Evolutionary conservation across 2,113 vertebrate species (phyloP).

Genomic region (Eleginops maclovinus): DNA sequence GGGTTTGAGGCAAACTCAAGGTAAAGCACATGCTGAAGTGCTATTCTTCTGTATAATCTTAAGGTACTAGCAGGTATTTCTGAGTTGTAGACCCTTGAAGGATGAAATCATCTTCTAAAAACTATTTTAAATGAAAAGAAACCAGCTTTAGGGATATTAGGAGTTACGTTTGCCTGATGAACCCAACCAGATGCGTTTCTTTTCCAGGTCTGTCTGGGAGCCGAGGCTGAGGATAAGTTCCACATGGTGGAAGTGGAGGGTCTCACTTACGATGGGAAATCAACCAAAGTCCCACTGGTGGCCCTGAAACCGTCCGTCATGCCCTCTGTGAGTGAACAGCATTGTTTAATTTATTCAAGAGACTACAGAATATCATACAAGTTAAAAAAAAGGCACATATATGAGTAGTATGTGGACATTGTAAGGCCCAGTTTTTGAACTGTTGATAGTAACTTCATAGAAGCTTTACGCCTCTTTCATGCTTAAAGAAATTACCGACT

Average conservation of each 20-base stretch:
- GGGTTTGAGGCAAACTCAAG: too few relatives aligned
- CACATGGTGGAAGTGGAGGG: constrained; percentile 86
- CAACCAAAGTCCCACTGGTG: constrained; percentile 81
- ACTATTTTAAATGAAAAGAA: too few relatives aligned
- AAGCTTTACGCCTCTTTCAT: not conserved
- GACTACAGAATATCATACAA: not conserved
- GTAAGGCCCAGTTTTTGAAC: too few relatives aligned
- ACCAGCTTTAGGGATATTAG: too few relatives aligned
- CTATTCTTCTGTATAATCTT: too few relatives aligned
- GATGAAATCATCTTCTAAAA: too few relatives aligned
- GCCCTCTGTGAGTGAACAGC: constrained; percentile 82
- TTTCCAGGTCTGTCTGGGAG: constrained; percentile 84
- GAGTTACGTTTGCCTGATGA: too few relatives aligned
- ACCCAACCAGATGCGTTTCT: not conserved
- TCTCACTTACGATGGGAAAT: constrained; percentile 82
- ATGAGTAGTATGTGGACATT: not conserved
- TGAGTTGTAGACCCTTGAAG: too few relatives aligned
- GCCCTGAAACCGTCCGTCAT: constrained; percentile 83
- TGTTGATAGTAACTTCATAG: too few relatives aligned
- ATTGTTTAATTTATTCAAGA: not conserved
- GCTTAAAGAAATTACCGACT: not conserved
- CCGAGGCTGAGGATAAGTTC: constrained; percentile 84
- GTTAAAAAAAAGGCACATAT: not conserved
- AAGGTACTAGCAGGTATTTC: too few relatives aligned
- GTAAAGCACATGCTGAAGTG: too few relatives aligned